Base-by-base conservation (phyloP, 2,888 invertebrate species). In the Rhogogaster chlorosoma region DNA sequence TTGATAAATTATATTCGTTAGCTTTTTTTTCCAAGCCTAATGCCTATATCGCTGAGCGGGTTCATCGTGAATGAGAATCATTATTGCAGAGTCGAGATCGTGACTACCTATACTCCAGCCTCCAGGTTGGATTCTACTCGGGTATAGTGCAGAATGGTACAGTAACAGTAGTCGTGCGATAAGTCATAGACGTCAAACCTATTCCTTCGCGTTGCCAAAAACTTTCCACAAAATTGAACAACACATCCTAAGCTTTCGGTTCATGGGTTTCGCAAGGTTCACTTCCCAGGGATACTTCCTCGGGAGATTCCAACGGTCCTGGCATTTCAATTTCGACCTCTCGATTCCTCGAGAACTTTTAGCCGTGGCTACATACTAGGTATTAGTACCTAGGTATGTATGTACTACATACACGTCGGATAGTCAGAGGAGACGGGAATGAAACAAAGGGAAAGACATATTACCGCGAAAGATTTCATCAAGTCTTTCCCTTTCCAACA, bases 241-340 rank as follows among this genome's bases (percentile, higher is more conserved):
- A 42, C 36, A 71, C 42, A 38, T 71, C 18, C 38, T 38, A 22
- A 71, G n/a, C 71, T 71, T 42, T 77, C 53, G 77, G 49, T 77
- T 77, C 77, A 77, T 18, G 29, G 53, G 7, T 49, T 77, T 22
- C 22, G 53, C 78, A 57, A n/a, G 57, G 36, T 78, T 57, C 78
- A 22, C 32, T 49, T 53, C 22, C 12, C 22, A 38, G 22, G 61
- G 57, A 77, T 77, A 77, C 18, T 80, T 57, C 61, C 53, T 53
- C 38, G 0, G 9, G 78, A 61, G 78, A 36, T 80, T 61, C 61
- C 78, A 61, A 38, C 38, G 36, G 77, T 77, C 53, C 29, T 77
- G 77, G 61, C 38, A 80, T 80, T 80, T 61, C 78, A 80, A 80
- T 80, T 57, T 29, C n/a, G 32, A 61, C n/a, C 38, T 10, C 45